Conservation (phyloP, 2,797 vertebrate genomes). For the Agapornis canus region DNA sequence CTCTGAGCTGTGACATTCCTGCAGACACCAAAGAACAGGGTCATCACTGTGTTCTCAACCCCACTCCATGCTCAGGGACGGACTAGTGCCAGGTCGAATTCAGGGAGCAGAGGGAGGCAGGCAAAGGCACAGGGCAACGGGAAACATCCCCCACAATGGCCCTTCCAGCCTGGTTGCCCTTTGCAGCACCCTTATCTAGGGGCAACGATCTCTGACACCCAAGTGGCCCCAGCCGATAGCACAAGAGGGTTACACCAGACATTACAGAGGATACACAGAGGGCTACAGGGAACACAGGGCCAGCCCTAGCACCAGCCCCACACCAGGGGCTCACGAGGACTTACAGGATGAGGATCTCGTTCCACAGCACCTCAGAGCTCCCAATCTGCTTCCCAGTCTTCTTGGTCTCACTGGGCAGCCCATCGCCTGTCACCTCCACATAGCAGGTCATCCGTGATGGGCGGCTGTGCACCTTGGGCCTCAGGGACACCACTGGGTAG, state of each 20-base stretch:
- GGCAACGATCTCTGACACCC: rapidly evolving
- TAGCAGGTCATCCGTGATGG: slow-evolving; percentile 89
- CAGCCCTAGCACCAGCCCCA: background rate
- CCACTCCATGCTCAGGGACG: rapidly evolving
- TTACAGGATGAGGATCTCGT: slow-evolving; percentile 91
- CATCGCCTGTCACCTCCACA: slow-evolving; percentile 90
- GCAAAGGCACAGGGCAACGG: background rate
- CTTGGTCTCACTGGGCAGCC: slow-evolving; percentile 90
- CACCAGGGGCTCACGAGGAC: background rate
- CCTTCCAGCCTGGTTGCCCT: background rate
- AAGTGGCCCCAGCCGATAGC: rapidly evolving
- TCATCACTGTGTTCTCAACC: rapidly evolving
- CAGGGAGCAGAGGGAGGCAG: background rate
- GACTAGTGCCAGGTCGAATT: background rate
- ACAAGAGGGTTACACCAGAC: rapidly evolving
- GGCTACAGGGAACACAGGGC: rapidly evolving
- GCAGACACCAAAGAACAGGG: background rate
- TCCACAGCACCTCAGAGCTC: slow-evolving; percentile 92
- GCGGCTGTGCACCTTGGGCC: slow-evolving; percentile 87
- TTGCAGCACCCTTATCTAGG: rapidly evolving
- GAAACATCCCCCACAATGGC: rapidly evolving
- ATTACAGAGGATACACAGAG: background rate
- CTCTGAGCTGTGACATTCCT: slow-evolving; percentile 95
- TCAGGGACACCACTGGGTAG: slow-evolving; percentile 87
- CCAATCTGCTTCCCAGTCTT: slow-evolving; percentile 93